Evolutionary conservation across 2,888 invertebrate genomes (phyloP).

Genomic region (Orchesellides sinensis): DNA sequence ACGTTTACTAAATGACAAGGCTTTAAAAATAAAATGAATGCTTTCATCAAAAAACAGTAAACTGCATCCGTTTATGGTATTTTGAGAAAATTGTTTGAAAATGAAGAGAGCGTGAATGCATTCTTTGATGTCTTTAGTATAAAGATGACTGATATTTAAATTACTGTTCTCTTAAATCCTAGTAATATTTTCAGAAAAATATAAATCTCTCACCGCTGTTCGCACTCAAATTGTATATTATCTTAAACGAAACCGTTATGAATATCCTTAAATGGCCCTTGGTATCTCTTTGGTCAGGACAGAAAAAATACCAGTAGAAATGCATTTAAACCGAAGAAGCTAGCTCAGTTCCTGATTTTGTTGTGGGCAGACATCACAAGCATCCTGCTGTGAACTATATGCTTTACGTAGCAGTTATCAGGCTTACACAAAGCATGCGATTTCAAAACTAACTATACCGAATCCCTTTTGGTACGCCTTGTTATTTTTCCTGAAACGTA

Average conservation of each 20-base stretch:
- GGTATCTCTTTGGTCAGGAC: background rate
- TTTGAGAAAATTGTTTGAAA: background rate
- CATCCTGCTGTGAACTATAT: background rate
- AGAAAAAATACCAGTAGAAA: background rate
- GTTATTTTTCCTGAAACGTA: constrained; percentile 14
- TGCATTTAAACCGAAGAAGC: background rate
- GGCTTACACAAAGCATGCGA: constrained; percentile 35
- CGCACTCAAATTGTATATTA: background rate
- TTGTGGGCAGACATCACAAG: constrained; percentile 6
- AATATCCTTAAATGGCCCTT: background rate
- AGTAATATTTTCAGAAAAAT: background rate
- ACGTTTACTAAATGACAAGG: background rate
- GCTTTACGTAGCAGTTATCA: background rate
- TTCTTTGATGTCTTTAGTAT: background rate
- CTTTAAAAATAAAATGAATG: background rate
- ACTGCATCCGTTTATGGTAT: background rate
- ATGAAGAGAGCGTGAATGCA: constrained; percentile 18
- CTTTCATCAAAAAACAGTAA: background rate
- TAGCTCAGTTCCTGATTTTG: background rate
- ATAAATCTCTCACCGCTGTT: background rate
- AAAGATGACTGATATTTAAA: constrained; percentile 10
- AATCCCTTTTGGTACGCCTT: constrained; percentile 46
- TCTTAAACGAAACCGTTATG: constrained; percentile 17
- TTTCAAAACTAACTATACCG: constrained; percentile 46
- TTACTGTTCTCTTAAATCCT: background rate